Conservation (phyloP, 2,888 invertebrate species). For the Sinopyrophorus schimmeli region DNA sequence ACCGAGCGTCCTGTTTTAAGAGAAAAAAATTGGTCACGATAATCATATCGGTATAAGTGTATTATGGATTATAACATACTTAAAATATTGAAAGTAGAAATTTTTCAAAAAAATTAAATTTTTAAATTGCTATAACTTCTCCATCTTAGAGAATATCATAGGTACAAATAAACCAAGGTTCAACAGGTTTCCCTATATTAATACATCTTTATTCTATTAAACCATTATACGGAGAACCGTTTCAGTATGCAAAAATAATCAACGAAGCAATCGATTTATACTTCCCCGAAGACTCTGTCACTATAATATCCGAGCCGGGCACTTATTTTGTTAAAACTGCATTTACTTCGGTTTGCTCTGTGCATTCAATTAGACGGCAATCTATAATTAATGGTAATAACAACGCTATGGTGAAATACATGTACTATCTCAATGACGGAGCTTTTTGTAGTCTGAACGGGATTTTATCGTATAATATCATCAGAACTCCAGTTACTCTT, state of each 20-base stretch:
- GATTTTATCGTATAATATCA: slow-evolving; percentile 47
- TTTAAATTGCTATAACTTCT: no score
- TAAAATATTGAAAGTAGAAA: no score
- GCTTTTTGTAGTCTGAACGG: slow-evolving; percentile 97
- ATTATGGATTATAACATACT: no score
- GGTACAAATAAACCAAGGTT: no score
- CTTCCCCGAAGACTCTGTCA: slow-evolving; percentile 80
- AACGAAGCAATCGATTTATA: slow-evolving; percentile 78
- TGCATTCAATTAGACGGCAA: slow-evolving; percentile 84
- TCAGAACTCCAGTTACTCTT: slow-evolving; percentile 61
- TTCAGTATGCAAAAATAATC: slow-evolving; percentile 73
- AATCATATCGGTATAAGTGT: no score
- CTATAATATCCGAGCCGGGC: slow-evolving; percentile 95
- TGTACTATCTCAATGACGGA: slow-evolving; percentile 99
- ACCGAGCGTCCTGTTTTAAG: no score
- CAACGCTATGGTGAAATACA: slow-evolving; percentile 57
- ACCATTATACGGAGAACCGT: no score
- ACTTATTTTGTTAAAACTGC: slow-evolving; percentile 95
- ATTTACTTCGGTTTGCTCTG: slow-evolving; percentile 85
- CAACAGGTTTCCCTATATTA: no score
- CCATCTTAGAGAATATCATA: no score
- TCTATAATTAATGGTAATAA: slow-evolving; percentile 34
- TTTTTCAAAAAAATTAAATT: no score
- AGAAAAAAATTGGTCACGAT: no score
- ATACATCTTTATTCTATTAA: no score